These are phyloP conservation scores for Euwallacea similis DNA, from an alignment of 1,140 invertebrate species.

Conservation along the genomic window DNA sequence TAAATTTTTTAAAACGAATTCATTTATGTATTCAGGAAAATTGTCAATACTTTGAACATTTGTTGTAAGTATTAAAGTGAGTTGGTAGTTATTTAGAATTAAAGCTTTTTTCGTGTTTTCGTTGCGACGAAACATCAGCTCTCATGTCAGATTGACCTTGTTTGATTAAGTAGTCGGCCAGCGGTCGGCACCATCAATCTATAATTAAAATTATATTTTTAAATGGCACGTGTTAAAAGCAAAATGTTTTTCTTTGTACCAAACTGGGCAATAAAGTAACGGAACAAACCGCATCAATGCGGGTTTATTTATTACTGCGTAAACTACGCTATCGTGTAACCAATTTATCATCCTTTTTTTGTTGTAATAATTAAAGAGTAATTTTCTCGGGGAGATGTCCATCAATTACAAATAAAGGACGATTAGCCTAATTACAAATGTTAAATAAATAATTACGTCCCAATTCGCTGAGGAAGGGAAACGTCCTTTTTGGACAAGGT, in stretches of 20 bases:
- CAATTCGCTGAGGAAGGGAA: slow-evolving; percentile 12
- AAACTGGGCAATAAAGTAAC: slow-evolving; percentile 4
- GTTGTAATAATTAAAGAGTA: not conserved
- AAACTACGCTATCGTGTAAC: not conserved
- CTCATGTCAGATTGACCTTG: slow-evolving; percentile 40
- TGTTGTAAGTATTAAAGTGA: too few relatives aligned
- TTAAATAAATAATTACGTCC: slow-evolving; percentile 11
- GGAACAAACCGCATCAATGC: not conserved
- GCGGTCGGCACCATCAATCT: slow-evolving; percentile 34
- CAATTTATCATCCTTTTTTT: not conserved
- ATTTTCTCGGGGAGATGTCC: not conserved
- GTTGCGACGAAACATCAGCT: too few relatives aligned
- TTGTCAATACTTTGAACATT: too few relatives aligned
- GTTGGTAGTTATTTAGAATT: too few relatives aligned
- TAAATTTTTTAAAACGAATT: too few relatives aligned
- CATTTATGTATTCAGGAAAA: too few relatives aligned
- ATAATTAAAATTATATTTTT: slow-evolving; percentile 39
- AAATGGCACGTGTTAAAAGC: slow-evolving; percentile 36
- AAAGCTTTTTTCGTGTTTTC: too few relatives aligned
- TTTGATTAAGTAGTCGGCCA: slow-evolving; percentile 35
- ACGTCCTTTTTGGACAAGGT: slow-evolving; percentile 14
- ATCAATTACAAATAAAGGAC: not conserved
- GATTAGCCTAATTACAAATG: not conserved
- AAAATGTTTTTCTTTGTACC: slow-evolving; percentile 10
- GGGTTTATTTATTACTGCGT: not conserved